Conservation (phyloP, 2,888 invertebrate genomes). For the Hypselothyrea guttata region DNA sequence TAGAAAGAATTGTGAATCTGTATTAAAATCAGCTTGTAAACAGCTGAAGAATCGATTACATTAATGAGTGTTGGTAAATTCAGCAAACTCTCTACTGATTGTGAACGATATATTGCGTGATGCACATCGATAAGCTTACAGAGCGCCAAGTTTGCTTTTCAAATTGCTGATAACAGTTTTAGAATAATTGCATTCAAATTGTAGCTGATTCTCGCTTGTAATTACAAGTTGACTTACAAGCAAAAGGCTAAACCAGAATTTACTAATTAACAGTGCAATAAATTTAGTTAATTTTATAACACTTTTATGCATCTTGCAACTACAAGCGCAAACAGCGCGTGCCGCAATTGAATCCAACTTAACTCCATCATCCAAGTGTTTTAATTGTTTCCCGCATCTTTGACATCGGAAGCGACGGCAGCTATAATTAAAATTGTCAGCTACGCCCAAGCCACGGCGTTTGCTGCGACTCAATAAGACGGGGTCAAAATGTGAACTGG, state of each 20-base stretch:
- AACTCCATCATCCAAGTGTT: constrained; percentile 56
- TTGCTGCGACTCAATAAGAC: constrained; percentile 56
- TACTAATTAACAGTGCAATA: constrained; percentile 8
- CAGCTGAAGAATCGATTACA: constrained; percentile 27
- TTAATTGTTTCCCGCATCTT: constrained; percentile 76
- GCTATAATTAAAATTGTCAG: constrained; percentile 70
- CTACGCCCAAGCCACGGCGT: constrained; percentile 55
- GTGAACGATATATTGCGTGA: constrained; percentile 5
- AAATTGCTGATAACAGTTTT: neutral
- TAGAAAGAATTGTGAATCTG: too few species aligned
- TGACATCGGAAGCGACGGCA: constrained; percentile 71
- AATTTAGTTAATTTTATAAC: too few species aligned
- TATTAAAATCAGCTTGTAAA: neutral
- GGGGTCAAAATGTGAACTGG: constrained; percentile 70
- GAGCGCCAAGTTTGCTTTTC: constrained; percentile 17
- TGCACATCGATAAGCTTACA: constrained; percentile 2
- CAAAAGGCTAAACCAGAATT: too few species aligned
- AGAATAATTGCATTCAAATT: too few species aligned
- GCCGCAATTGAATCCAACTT: constrained; percentile 34
- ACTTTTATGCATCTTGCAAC: neutral
- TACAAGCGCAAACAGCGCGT: constrained; percentile 42
- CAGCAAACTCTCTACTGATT: neutral
- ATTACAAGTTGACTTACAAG: too few species aligned
- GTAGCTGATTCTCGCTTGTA: too few species aligned
- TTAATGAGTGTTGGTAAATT: constrained; percentile 26